phyloP scores from a whole-genome alignment of 2,797 vertebrate species.

The Menidia menidia region DNA sequence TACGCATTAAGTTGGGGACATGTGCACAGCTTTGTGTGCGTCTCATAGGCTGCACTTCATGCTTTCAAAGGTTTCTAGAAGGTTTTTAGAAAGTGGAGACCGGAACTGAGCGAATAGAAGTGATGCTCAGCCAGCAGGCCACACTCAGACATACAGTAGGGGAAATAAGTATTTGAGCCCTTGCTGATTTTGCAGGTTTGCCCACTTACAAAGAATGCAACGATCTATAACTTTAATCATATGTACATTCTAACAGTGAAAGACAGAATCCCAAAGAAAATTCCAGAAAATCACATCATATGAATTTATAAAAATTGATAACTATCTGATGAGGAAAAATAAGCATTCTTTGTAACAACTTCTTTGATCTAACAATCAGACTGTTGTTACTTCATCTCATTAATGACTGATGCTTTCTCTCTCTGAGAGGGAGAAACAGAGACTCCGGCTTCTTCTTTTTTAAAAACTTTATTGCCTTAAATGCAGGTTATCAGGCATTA shows the following conservation, averaged over 20 bases:
- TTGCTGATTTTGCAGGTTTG: too few relatives aligned
- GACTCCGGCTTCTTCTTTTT: neutral
- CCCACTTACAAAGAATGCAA: too few relatives aligned
- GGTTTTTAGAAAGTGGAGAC: neutral
- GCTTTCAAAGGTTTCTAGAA: constrained; percentile 4
- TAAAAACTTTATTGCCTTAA: too few relatives aligned
- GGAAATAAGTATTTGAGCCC: too few relatives aligned
- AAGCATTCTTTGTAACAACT: too few relatives aligned
- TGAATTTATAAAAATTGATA: too few relatives aligned
- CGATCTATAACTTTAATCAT: too few relatives aligned
- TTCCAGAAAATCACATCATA: too few relatives aligned
- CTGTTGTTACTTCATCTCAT: constrained; percentile 6
- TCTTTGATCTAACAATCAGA: constrained; percentile 1
- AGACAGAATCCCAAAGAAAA: too few relatives aligned
- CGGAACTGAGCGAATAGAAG: constrained; percentile 3
- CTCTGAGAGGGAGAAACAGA: neutral
- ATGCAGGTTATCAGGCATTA: too few relatives aligned
- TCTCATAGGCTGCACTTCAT: constrained; percentile 8
- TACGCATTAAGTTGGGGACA: constrained; percentile 3
- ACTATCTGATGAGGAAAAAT: too few relatives aligned
- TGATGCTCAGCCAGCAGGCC: constrained; percentile 5
- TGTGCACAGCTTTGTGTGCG: constrained; percentile 10
- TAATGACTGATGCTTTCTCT: constrained; percentile 26
- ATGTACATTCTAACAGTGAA: too few relatives aligned
- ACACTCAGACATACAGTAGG: constrained; percentile 17